Evolutionary conservation across 2,888 invertebrate species (phyloP), one percentile per base, ranked within the genome.

Genomic region (Diarsia brunnea): DNA sequence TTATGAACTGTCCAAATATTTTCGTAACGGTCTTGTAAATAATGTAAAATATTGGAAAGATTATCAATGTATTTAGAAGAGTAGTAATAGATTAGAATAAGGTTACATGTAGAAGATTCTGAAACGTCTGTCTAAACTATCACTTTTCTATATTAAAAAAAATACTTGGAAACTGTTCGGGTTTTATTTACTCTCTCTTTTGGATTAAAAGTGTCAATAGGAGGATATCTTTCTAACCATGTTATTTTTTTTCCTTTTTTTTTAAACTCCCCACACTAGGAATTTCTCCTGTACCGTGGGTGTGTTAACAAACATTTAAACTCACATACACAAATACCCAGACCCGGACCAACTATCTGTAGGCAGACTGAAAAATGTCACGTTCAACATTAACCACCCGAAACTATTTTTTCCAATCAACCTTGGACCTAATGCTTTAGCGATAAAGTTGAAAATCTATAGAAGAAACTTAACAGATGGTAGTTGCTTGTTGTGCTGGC

Each of bases 141-240:
- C 76, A 83, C 47, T 83, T 83, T 83, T 83, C 80, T 83, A 80
- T 70, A 79, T 72, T 77, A 76, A 76, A 84, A 64, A 80, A 77
- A 83, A 73, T 69, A 31, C 14, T 55, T 64, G 43, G 31, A 55
- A 69, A 65, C 0, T 27, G 4, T 14, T 47, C 19, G 45, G 0
- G 21, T 66, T 74, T 74, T 31, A 24, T 68, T 80, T 51, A 12
- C 16, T 63, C 24, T n/a, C 2, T 49, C 4, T 49, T n/a, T 27
- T 11, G 47, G 47, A 60, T 60, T 31, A 7, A 14, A 7, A 27
- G 7, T 31, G 31, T 31, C 4, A 60, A 60, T 19, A 7, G 1
- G n/a, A 53, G 21, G 1, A 21, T 51, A 55, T 55, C 27, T 58
- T 27, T 0, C 2, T 27, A 27, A 27, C 16, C 21, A 60, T 31